Evolutionary conservation across 2,113 vertebrate genomes (phyloP).

Genomic region (Chaetodon trifascialis): DNA sequence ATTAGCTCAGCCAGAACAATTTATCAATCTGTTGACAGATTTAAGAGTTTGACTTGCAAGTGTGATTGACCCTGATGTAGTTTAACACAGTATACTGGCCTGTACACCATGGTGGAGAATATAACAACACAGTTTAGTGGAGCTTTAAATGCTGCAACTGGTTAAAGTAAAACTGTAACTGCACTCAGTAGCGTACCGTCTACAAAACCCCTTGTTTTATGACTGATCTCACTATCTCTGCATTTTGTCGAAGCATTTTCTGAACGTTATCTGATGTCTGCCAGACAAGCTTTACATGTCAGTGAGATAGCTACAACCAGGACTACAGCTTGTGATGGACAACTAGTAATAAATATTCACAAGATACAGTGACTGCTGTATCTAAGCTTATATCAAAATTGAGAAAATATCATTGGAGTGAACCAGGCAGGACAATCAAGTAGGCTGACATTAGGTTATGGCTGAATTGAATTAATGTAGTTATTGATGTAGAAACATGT

Average conservation of each 20-base stretch:
- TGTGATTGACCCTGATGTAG: background rate
- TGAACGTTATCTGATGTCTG: background rate
- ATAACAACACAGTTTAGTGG: background rate
- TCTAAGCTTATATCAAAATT: background rate
- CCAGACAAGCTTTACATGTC: background rate
- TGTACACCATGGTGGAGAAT: background rate
- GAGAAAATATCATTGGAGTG: background rate
- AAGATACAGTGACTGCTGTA: background rate
- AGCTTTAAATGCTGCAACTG: background rate
- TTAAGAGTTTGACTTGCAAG: constrained; percentile 3
- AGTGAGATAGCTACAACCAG: no score
- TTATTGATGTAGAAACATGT: background rate
- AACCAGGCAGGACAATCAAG: background rate
- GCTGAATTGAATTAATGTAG: background rate
- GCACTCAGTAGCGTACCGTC: no score
- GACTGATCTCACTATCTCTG: no score
- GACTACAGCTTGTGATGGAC: no score
- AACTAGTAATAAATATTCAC: no score
- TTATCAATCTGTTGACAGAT: constrained; percentile 38
- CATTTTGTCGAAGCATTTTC: background rate
- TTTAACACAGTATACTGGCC: background rate
- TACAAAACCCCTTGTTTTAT: background rate
- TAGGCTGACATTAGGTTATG: background rate
- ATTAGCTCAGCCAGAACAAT: background rate
- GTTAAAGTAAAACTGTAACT: background rate